Evolutionary conservation across 2,113 vertebrate species (phyloP).

Genomic region (Cynocephalus volans): DNA sequence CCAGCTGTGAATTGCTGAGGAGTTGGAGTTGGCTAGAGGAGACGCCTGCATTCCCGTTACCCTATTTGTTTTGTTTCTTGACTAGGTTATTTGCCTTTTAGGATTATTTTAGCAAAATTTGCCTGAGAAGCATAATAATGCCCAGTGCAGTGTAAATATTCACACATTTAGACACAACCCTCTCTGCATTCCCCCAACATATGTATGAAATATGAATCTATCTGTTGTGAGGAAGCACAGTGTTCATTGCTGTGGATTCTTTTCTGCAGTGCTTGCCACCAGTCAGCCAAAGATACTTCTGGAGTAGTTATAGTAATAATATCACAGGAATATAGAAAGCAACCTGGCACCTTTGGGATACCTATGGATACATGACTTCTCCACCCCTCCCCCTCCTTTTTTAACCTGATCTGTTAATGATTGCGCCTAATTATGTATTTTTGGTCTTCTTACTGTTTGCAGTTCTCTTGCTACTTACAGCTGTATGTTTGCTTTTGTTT

Average conservation of each 20-base stretch:
- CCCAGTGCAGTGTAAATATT: conserved; percentile 16
- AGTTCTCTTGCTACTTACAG: conserved; percentile 81
- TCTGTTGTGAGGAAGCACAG: conserved; percentile 25
- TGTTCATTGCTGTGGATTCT: not conserved
- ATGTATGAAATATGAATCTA: not conserved
- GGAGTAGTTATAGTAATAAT: conserved; percentile 7
- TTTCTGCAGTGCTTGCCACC: conserved; percentile 48
- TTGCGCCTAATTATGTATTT: conserved; percentile 76
- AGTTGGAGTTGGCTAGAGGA: not conserved
- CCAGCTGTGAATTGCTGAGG: not conserved
- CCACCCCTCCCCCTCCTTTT: not conserved
- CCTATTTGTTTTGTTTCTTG: not conserved
- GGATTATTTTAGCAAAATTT: conserved; percentile 32
- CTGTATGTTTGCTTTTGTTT: conserved; percentile 84
- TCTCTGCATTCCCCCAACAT: rapidly evolving
- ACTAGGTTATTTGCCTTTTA: conserved; percentile 8
- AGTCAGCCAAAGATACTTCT: conserved; percentile 50
- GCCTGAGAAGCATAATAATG: not conserved
- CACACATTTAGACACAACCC: not conserved
- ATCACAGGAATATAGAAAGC: conserved; percentile 16
- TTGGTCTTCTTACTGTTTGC: conserved; percentile 73
- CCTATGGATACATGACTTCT: not conserved
- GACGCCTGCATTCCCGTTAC: not conserved
- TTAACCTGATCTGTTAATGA: conserved; percentile 74
- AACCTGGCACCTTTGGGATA: conserved; percentile 37